Percentiles rank a stretch among this genome's conserved stretches.
Evolutionary conservation across 1,140 invertebrate species (phyloP).

Genomic region (Cryptotermes secundus): DNA sequence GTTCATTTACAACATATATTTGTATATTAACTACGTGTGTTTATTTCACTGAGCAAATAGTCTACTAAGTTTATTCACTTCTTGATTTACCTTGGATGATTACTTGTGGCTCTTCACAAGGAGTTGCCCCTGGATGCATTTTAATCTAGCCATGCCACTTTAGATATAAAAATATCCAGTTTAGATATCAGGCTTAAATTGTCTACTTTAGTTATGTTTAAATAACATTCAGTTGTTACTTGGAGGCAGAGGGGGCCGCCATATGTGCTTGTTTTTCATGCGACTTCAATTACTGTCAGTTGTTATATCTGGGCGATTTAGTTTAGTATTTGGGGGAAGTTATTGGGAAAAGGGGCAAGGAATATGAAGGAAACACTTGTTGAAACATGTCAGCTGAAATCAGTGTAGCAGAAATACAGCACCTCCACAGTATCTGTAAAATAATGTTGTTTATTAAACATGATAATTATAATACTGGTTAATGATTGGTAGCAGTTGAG

Average conservation of each 20-base stretch:
- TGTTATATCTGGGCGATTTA: conserved; percentile 29
- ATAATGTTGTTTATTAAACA: conserved; percentile 30
- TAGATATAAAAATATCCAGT: not conserved
- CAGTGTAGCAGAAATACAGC: conserved; percentile 31
- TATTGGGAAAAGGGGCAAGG: conserved; percentile 26
- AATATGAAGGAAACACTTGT: conserved; percentile 27
- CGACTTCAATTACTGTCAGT: conserved; percentile 26
- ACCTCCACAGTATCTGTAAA: conserved; percentile 32
- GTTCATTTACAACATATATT: not conserved
- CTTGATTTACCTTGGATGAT: conserved; percentile 31
- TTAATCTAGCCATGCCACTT: conserved; percentile 32
- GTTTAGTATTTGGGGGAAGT: conserved; percentile 36
- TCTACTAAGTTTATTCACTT: conserved; percentile 23
- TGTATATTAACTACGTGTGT: conserved; percentile 21
- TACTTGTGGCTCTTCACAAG: conserved; percentile 29
- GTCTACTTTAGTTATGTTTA: conserved; percentile 38
- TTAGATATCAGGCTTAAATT: conserved; percentile 17
- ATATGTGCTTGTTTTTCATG: conserved; percentile 27
- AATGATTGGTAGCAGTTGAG: conserved; percentile 26
- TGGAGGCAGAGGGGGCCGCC: conserved; percentile 49
- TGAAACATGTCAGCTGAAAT: conserved; percentile 32
- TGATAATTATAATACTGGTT: not conserved
- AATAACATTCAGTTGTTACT: conserved; percentile 46
- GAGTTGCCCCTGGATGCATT: conserved; percentile 23
- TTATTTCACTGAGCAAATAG: conserved; percentile 23